Conservation (phyloP, 2,113 vertebrate species). For the Sporophila hypoxantha region DNA sequence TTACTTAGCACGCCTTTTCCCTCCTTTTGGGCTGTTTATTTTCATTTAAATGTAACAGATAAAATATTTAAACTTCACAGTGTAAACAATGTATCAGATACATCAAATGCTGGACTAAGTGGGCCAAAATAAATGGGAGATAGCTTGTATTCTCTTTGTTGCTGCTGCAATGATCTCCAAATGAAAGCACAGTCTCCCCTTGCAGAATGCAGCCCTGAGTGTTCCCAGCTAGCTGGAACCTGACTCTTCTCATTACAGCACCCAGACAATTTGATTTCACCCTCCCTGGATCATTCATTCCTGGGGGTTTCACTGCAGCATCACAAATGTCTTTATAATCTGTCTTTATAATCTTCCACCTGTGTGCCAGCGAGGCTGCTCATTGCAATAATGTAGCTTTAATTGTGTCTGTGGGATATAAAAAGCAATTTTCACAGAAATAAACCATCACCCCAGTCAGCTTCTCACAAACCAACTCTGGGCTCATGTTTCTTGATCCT, state of each 20-base stretch:
- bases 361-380: background rate
- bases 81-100: background rate
- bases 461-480: background rate
- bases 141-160: background rate
- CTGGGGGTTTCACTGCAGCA: background rate
- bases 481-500: background rate
- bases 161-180: background rate
- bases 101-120: background rate
- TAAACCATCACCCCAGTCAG: slow-evolving; percentile 13
- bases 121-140: slow-evolving; percentile 24
- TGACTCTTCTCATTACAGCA: background rate
- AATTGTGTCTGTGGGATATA: background rate
- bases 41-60: background rate
- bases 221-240: background rate
- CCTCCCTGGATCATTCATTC: slow-evolving; percentile 18
- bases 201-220: background rate
- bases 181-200: background rate
- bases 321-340: background rate
- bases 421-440: slow-evolving; percentile 21
- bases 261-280: slow-evolving; percentile 10
- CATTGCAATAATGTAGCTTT: slow-evolving; percentile 20
- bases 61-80: slow-evolving; percentile 26
- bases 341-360: slow-evolving; percentile 22
- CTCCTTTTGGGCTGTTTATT: slow-evolving; percentile 7
- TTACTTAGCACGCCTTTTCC: background rate